Base-by-base conservation (phyloP, 2,797 vertebrate species). In the Pseudotriccus pelzelni region DNA sequence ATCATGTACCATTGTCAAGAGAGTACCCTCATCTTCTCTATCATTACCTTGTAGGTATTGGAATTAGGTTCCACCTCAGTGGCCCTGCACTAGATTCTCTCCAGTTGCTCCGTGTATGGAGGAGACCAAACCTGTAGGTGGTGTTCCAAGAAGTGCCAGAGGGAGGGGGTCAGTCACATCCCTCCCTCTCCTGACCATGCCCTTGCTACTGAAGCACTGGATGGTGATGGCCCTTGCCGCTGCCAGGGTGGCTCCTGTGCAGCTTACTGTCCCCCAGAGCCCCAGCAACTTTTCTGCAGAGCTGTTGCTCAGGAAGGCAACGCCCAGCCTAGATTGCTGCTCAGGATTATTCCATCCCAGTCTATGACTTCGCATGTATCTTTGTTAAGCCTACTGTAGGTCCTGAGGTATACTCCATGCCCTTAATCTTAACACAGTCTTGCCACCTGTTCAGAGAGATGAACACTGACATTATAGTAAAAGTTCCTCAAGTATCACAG, bases 151-250 rank as follows among this genome's bases (percentile, higher is more conserved):
- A 81, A 70, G 23, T 12, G 32, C 14, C 23, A 14, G 44, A 14
- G 25, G 8, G 16, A 59, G 13, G 4, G 6, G 7, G 3, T 36
- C 18, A 30, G 36, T 47, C 44, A 37, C 27, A 52, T 63, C 7
- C 8, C 14, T 62, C 1, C 0, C 22, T 41, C 14, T 75, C 8
- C 25, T 64, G 24, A 27, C 27, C 25, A 5, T 27, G 25, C 4
- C 36, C 12, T 23, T 19, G 23, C 14, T 60, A 9, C 49, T 78
- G 46, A 27, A 64, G 37, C 6, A n/a, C 15, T 5, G 7, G 22
- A 30, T 34, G 30, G 20, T 24, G 28, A 5, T 46, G 18, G 18
- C 4, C 55, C 4, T 69, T 13, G 4, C 34, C 68, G 43, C 52
- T 93, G 27, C 47, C 55, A 23, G 27, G 4, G 14, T n/a, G 34